Percentiles rank a stretch among this genome's conserved stretches.
Conservation (phyloP, 2,113 vertebrate genomes). For the Falco punctatus region DNA sequence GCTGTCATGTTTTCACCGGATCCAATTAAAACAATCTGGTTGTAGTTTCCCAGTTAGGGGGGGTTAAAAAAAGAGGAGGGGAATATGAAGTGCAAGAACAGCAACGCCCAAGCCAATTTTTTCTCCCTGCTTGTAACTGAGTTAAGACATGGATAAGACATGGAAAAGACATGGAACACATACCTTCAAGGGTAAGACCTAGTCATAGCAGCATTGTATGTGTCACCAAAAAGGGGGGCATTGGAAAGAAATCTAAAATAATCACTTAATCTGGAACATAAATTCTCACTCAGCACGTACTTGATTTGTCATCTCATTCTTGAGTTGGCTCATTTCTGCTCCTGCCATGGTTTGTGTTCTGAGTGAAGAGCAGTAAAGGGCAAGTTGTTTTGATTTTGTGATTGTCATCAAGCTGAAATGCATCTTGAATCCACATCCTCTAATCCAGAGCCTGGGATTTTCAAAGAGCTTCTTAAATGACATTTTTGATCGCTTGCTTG, state of each 20-base stretch:
- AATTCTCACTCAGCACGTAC: not conserved
- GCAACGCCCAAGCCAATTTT: not conserved
- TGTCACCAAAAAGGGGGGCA: not conserved
- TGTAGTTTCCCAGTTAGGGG: constrained; percentile 16
- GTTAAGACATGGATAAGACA: not conserved
- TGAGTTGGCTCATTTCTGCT: not conserved
- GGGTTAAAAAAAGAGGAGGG: not conserved
- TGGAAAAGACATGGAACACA: not conserved
- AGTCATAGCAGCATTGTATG: not conserved
- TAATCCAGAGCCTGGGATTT: not conserved
- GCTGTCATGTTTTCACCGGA: constrained; percentile 26
- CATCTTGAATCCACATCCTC: not conserved
- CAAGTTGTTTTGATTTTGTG: not conserved
- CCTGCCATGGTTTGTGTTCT: not conserved
- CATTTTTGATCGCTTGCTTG: not conserved
- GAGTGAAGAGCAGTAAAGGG: not conserved
- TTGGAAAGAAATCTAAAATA: not conserved
- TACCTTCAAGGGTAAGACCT: not conserved
- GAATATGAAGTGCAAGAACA: not conserved
- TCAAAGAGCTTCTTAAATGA: not conserved
- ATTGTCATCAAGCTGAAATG: not conserved
- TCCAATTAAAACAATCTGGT: constrained; percentile 57
- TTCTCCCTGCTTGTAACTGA: not conserved
- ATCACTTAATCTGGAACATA: not conserved
- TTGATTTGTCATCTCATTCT: not conserved